Conservation (phyloP, 92 coral and sea anemone species). For the Zoanthus gigantus region DNA sequence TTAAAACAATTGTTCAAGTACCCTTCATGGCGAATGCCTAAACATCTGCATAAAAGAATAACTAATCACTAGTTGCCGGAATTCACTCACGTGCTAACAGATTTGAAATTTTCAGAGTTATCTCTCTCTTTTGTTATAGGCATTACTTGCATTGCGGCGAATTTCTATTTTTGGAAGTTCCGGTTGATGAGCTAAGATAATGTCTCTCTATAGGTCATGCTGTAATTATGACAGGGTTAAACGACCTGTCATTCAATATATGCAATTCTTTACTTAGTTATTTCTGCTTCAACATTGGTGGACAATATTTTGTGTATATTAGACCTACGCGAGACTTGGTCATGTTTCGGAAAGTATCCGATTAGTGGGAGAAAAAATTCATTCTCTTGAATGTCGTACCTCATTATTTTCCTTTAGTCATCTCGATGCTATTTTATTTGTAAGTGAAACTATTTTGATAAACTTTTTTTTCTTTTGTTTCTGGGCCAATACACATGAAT, state of each 20-base stretch:
- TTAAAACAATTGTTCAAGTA: not conserved
- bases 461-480: not conserved
- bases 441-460: not conserved
- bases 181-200: constrained; percentile 14
- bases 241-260: constrained; percentile 22
- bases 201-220: constrained; percentile 3
- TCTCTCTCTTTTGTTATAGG: not conserved
- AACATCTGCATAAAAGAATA: not conserved
- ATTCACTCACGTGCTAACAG: not conserved
- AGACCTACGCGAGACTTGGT: constrained; percentile 27
- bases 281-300: constrained; percentile 23
- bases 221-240: constrained; percentile 31
- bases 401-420: not conserved
- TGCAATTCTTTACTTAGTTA: constrained; percentile 1
- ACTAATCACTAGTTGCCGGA: not conserved
- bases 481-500: constrained; percentile 37
- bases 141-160: not conserved
- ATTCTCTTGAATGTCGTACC: not conserved
- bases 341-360: constrained; percentile 26
- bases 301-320: constrained; percentile 36
- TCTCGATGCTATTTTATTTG: not conserved
- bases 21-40: not conserved
- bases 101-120: constrained; percentile 19
- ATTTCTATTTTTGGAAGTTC: constrained; percentile 45
- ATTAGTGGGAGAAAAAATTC: not conserved